These are phyloP conservation scores for Anguilla megastoma DNA, from an alignment of 2,797 vertebrate genomes.

Conservation along the genomic window DNA sequence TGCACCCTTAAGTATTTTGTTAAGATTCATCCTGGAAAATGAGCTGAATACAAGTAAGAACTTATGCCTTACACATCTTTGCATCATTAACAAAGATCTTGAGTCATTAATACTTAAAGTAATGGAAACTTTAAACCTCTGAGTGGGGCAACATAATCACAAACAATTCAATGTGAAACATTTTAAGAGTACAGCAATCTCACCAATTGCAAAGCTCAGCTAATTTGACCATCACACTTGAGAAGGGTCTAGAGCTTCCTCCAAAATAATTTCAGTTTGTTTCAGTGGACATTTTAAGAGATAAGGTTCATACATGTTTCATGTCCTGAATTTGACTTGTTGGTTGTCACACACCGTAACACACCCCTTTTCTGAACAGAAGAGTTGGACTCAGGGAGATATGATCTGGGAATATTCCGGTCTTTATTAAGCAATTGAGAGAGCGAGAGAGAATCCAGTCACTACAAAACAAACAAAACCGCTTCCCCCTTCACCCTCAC, in stretches of 20 bases:
- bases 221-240: conserved; percentile 1
- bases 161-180: not conserved
- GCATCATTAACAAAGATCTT: not conserved
- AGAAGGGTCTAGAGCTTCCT: too few species aligned
- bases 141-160: not conserved
- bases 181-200: not conserved
- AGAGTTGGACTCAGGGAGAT: not conserved
- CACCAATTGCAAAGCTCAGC: not conserved
- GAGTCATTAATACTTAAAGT: not conserved
- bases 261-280: not conserved
- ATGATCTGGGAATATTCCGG: too few species aligned
- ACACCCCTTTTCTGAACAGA: not conserved
- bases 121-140: not conserved
- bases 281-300: not conserved
- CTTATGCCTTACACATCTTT: not conserved
- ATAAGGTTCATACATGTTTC: not conserved
- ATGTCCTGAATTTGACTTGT: not conserved
- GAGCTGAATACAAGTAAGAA: not conserved
- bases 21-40: not conserved
- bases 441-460: too few species aligned
- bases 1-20: not conserved
- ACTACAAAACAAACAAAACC: too few species aligned
- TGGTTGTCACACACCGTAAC: too few species aligned
- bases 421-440: too few species aligned
- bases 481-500: too few species aligned